These are phyloP conservation scores for Lipophrys pholis DNA, from an alignment of 2,113 vertebrate species.

Conservation along the genomic window DNA sequence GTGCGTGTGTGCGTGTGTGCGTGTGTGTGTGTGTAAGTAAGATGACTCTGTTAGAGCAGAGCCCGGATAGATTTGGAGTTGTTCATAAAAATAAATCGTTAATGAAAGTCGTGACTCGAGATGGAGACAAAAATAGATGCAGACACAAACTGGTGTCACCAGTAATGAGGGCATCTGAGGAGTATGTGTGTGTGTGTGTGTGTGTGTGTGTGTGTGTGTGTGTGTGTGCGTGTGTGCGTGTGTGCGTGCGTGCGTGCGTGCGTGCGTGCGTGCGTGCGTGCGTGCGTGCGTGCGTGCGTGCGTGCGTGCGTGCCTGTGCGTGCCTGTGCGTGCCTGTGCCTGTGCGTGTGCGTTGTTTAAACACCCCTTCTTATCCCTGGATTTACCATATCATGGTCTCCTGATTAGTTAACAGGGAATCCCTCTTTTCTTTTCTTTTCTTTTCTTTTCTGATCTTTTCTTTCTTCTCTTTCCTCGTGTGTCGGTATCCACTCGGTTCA, in stretches of 20 bases:
- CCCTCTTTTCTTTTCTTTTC: not conserved
- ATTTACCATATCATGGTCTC: not conserved
- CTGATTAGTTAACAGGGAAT: not conserved
- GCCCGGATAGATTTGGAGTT: too few relatives aligned
- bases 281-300: too few relatives aligned
- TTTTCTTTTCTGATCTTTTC: not conserved
- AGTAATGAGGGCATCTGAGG: not conserved
- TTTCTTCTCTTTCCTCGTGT: not conserved
- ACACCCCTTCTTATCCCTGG: not conserved
- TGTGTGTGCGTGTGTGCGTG: too few relatives aligned
- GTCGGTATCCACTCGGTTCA: conserved; percentile 4
- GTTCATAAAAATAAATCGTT: too few relatives aligned
- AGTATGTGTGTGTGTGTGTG: not conserved
- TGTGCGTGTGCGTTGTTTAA: not conserved
- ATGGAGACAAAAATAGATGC: not conserved
- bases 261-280: not conserved
- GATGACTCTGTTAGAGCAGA: too few relatives aligned
- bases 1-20: too few relatives aligned
- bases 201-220: too few relatives aligned
- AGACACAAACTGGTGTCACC: not conserved
- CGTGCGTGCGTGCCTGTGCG: too few relatives aligned
- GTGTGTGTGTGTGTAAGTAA: too few relatives aligned
- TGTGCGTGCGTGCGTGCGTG: too few relatives aligned
- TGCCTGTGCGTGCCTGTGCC: too few relatives aligned
- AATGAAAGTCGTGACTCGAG: not conserved